These are phyloP conservation scores for Drosophila sordidapex DNA, from an alignment of 2,888 invertebrate species.

Conservation along the genomic window DNA sequence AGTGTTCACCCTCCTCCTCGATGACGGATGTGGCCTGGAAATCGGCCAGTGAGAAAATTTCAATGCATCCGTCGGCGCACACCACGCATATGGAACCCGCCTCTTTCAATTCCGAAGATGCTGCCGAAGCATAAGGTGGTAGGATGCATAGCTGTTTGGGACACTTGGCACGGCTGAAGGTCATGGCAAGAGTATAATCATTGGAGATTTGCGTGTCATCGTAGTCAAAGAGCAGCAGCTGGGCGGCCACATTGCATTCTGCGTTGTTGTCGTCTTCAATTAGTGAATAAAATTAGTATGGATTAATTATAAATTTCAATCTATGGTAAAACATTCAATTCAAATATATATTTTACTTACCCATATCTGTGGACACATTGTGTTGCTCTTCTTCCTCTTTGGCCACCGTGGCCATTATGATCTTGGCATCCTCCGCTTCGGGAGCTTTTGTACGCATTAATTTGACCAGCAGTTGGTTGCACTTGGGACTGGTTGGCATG, in stretches of 20 bases:
- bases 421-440: constrained; percentile 64
- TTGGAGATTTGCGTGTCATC: constrained; percentile 77
- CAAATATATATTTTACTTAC: constrained; percentile 34
- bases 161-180: constrained; percentile 88
- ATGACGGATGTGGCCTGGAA: constrained; percentile 89
- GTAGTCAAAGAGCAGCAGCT: constrained; percentile 80
- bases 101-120: constrained; percentile 71
- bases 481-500: constrained; percentile 88
- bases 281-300: not conserved
- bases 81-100: constrained; percentile 90
- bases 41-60: constrained; percentile 90
- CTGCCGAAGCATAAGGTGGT: constrained; percentile 83
- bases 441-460: constrained; percentile 75
- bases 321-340: not conserved
- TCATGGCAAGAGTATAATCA: constrained; percentile 84
- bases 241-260: constrained; percentile 77
- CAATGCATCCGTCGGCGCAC: constrained; percentile 90
- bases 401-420: constrained; percentile 80
- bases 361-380: constrained; percentile 58
- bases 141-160: constrained; percentile 90
- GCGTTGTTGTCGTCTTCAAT: constrained; percentile 61
- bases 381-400: constrained; percentile 67
- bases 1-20: constrained; percentile 89
- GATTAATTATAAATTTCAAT: constrained; percentile 2
- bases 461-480: constrained; percentile 88